A percentile compares a stretch with the other conserved stretches of the same genome.
phyloP scores from a whole-genome alignment of 2,113 vertebrate species.

The Nycticorax nycticorax region DNA sequence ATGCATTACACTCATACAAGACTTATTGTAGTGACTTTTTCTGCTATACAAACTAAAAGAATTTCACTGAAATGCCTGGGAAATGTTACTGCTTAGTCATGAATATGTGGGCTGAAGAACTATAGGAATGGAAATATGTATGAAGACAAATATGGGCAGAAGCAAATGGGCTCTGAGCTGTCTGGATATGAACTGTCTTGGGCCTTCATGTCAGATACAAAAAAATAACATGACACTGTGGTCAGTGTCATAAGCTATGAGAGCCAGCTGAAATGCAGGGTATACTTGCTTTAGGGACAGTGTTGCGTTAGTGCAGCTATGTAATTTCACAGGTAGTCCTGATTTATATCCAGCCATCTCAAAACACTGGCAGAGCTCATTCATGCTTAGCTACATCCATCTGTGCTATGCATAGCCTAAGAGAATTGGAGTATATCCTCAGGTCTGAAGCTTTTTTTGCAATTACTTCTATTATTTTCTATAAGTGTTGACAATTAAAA shows the following conservation, averaged over 20 bases:
- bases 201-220: background rate
- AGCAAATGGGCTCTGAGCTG: background rate
- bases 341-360: background rate
- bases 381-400: background rate
- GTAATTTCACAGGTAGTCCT: background rate
- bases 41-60: background rate
- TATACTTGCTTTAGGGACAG: background rate
- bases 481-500: background rate
- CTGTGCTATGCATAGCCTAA: background rate
- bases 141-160: background rate
- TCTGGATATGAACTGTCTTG: background rate
- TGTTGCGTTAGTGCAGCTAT: background rate
- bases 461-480: background rate
- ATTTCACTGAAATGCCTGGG: background rate
- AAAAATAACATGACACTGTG: background rate
- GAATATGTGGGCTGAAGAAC: background rate
- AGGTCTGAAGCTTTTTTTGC: background rate
- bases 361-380: background rate
- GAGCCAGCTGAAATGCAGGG: background rate
- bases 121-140: background rate
- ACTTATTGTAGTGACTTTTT: background rate
- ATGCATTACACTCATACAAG: background rate
- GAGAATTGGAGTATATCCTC: background rate
- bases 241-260: background rate
- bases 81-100: background rate